phyloP scores from a whole-genome alignment of 2,797 vertebrate species.

The Trachurus trachurus region DNA sequence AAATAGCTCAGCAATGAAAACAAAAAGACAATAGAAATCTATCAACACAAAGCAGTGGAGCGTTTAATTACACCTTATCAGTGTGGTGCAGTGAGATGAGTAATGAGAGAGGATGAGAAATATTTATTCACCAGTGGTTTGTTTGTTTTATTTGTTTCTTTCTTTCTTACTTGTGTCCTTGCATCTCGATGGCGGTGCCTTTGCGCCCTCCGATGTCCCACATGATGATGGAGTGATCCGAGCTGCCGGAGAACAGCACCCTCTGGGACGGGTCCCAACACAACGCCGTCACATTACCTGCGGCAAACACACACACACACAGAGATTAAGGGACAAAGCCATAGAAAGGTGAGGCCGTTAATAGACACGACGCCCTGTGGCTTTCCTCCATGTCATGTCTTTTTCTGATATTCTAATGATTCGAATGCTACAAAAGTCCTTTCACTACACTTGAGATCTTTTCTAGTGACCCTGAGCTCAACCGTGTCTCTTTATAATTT shows the following conservation, averaged over 20 bases:
- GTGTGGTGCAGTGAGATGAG: not conserved
- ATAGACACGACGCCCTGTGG: not conserved
- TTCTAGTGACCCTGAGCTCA: not conserved
- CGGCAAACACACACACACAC: conserved; percentile 20
- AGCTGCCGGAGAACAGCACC: conserved; percentile 96
- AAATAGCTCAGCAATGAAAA: not conserved
- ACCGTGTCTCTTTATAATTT: not conserved
- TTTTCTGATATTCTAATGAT: not conserved
- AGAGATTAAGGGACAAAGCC: not conserved
- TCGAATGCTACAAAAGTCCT: not conserved
- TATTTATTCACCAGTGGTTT: not conserved
- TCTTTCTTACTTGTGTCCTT: conserved; percentile 94
- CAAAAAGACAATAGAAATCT: not conserved
- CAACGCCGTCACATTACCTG: conserved; percentile 95
- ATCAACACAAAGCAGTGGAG: not conserved
- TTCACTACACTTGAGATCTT: not conserved
- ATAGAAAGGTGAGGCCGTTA: not conserved
- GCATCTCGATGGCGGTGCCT: conserved; percentile 97
- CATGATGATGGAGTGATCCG: conserved; percentile 98
- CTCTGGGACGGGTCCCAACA: conserved; percentile 97
- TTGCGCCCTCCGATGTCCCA: conserved; percentile 99
- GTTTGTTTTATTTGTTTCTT: not conserved
- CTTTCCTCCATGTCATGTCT: not conserved
- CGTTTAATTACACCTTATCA: not conserved
- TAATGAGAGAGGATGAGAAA: not conserved